Evolutionary conservation across 35 echinoderm and acorn worm species (phyloP).

Genomic region (Lytechinus variegatus): DNA sequence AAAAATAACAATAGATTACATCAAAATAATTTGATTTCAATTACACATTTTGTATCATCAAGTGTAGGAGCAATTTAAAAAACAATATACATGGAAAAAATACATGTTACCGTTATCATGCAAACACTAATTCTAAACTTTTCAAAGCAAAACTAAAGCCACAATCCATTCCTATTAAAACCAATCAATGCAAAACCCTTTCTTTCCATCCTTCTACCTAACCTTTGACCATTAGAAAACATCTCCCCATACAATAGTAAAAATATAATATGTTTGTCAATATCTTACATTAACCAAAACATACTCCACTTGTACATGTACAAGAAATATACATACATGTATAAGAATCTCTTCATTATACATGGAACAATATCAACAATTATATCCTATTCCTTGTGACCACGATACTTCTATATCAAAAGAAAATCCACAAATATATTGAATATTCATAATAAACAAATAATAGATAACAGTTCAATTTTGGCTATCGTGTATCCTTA

Average conservation of each 20-base stretch:
- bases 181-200: not conserved
- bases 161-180: not conserved
- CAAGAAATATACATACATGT: not conserved
- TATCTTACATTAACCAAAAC: not conserved
- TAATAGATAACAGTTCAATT: not conserved
- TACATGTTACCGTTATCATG: not conserved
- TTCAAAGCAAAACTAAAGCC: not conserved
- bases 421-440: not conserved
- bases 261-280: not conserved
- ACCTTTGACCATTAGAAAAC: not conserved
- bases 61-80: not conserved
- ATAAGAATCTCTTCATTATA: not conserved
- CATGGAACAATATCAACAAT: not conserved
- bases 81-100: not conserved
- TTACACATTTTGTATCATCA: not conserved
- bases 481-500: not conserved
- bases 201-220: not conserved
- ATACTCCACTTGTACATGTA: not conserved
- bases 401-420: not conserved
- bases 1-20: constrained; percentile 10
- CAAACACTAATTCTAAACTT: not conserved
- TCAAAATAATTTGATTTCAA: not conserved
- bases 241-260: not conserved
- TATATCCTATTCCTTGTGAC: not conserved
- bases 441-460: not conserved